phyloP scores from a whole-genome alignment of 2,888 invertebrate species.

The Hypsopygia costalis region DNA sequence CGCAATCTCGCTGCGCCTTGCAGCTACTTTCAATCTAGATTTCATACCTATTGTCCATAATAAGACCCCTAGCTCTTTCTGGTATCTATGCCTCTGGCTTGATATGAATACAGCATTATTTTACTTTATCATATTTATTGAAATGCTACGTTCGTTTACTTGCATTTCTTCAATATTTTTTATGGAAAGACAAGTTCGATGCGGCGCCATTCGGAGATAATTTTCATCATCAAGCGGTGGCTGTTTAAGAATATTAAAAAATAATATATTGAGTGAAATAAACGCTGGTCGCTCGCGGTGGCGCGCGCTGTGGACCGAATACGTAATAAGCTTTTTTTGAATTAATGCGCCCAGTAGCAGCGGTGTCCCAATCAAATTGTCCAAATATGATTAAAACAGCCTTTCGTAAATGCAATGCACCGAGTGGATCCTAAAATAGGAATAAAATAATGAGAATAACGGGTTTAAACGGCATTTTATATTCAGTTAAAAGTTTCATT shows the following conservation, averaged over 20 bases:
- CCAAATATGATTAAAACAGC: constrained; percentile 52
- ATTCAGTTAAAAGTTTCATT: too few species aligned
- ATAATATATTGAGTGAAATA: constrained; percentile 35
- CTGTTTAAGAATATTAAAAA: constrained; percentile 29
- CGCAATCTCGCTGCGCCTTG: constrained; percentile 37
- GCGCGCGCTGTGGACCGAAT: constrained; percentile 47
- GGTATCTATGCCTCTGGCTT: too few species aligned
- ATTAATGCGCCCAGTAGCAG: constrained; percentile 44
- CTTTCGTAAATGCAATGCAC: constrained; percentile 28
- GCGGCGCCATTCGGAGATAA: too few species aligned
- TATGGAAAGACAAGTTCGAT: too few species aligned
- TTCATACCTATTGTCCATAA: constrained; percentile 9
- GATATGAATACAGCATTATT: too few species aligned
- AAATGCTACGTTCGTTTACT: too few species aligned
- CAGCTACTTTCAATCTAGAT: constrained; percentile 17
- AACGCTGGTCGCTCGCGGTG: constrained; percentile 35
- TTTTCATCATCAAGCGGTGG: constrained; percentile 31
- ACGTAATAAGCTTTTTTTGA: constrained; percentile 52
- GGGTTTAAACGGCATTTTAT: too few species aligned
- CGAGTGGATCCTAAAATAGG: constrained; percentile 16
- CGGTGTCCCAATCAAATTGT: constrained; percentile 46
- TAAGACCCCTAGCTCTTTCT: constrained; percentile 1
- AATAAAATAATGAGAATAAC: constrained; percentile 16
- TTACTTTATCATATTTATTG: too few species aligned
- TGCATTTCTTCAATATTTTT: too few species aligned